Evolutionary conservation across 64 coral and sea anemone species (phyloP), one percentile per base, ranked within the genome.

Genomic region (Stichodactyla helianthus): DNA sequence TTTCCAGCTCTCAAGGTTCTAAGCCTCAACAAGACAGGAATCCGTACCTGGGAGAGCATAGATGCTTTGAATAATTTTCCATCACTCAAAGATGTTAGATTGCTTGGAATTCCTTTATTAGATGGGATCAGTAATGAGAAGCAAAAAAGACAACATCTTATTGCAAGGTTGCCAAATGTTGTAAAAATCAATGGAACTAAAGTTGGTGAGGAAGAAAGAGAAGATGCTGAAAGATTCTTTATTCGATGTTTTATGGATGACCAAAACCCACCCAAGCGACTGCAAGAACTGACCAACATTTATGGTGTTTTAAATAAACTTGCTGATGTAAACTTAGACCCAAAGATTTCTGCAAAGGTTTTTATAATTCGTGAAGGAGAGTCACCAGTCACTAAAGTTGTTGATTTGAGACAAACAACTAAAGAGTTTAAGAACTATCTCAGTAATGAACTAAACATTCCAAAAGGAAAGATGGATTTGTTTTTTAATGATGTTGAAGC

Each of bases 111-210:
- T 82, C 90, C 97, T 10, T 79, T 99, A 25, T n/a, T 99, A 16
- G 84, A 58, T 1, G 84, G 86, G 44, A 82, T 54, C 19, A 87
- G 83, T 86, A 82, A 82, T 0, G 74, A 90, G 17, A 89, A 92
- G 68, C 82, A 95, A 9, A 87, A 86, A 23, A 93, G 97, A 0
- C 82, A 90, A 23, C 63, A 95, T 11, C 81, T 95, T 2, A 77
- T 99, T 82, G 93, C 97, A 77, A 92, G 93, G 50, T 79, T 99
- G 5, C 97, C 93, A 7, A 99, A 95, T n/a, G 84, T 99, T 51
- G 54, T 88, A 44, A 95, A 92, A 53, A 90, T 95, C 5, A 99
- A 99, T 82, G 92, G 89, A 28, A 90, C 93, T 18, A 85, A 59
- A 52, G 89, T 99, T 17, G 23, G 54, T 4, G 55, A 80, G 0